These are phyloP conservation scores for Sitta carolinensis DNA, from an alignment of 2,797 vertebrate genomes.

Conservation along the genomic window DNA sequence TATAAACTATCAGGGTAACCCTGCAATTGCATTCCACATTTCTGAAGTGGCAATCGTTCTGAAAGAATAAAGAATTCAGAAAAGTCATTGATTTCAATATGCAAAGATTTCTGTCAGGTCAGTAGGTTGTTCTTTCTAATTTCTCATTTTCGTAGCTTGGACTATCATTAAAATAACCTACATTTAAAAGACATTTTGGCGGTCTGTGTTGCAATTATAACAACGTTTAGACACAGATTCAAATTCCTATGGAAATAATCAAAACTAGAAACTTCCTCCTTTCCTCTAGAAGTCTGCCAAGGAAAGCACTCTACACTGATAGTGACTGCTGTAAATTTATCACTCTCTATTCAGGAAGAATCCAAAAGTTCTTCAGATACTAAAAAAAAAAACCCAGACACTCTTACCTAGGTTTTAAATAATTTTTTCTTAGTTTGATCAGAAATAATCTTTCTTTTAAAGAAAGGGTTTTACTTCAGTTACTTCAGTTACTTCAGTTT, in stretches of 20 bases:
- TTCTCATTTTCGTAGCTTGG: neutral
- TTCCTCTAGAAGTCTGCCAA: neutral
- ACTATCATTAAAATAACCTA: neutral
- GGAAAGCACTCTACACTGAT: neutral
- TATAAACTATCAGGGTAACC: neutral
- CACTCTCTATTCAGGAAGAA: neutral
- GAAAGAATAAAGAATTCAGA: neutral
- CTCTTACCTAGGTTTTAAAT: neutral
- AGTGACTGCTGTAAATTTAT: neutral
- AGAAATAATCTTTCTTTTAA: neutral
- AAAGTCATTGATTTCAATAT: neutral
- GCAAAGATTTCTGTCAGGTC: neutral
- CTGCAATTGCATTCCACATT: neutral
- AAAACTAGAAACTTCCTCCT: neutral
- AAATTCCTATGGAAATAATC: neutral
- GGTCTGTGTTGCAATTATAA: neutral
- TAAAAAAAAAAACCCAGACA: neutral
- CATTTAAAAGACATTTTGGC: neutral
- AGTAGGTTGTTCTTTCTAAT: neutral
- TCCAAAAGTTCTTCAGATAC: neutral
- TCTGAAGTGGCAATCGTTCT: neutral
- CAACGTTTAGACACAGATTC: neutral
- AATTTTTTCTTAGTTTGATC: neutral
- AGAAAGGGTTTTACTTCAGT: neutral
- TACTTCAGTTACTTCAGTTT: neutral